Conservation (phyloP, 2,113 vertebrate genomes). For the Typhlomys cinereus region DNA sequence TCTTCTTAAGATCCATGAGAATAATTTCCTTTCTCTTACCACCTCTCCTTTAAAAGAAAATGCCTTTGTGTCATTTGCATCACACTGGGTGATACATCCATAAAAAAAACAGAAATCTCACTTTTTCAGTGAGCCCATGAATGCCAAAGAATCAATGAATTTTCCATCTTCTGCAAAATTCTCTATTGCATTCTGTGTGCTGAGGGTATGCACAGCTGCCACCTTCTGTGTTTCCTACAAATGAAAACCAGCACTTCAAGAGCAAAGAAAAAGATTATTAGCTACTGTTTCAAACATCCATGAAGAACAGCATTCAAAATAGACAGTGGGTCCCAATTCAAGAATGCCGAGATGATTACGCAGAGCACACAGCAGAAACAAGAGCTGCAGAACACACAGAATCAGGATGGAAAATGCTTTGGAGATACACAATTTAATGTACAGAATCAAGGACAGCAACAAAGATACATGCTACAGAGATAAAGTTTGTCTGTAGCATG, state of each 20-base stretch:
- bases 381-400: not conserved
- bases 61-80: not conserved
- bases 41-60: slow-evolving; percentile 17
- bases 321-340: slow-evolving; percentile 8
- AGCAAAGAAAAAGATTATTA: not conserved
- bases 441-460: not conserved
- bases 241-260: slow-evolving; percentile 35
- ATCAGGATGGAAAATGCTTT: not conserved
- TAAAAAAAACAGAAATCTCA: not conserved
- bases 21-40: not conserved
- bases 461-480: not conserved
- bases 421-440: not conserved
- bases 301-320: not conserved
- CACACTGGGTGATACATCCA: slow-evolving; percentile 15
- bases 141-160: slow-evolving; percentile 11
- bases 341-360: not conserved
- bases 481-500: not conserved
- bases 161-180: slow-evolving; percentile 47
- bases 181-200: not conserved
- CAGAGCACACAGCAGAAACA: slow-evolving; percentile 1
- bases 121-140: not conserved
- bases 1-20: slow-evolving; percentile 26
- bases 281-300: not conserved
- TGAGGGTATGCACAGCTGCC: slow-evolving; percentile 7
- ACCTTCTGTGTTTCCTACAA: not conserved